Base-by-base conservation (phyloP, 2,797 vertebrate genomes). In the Loris lydekkerianus region DNA sequence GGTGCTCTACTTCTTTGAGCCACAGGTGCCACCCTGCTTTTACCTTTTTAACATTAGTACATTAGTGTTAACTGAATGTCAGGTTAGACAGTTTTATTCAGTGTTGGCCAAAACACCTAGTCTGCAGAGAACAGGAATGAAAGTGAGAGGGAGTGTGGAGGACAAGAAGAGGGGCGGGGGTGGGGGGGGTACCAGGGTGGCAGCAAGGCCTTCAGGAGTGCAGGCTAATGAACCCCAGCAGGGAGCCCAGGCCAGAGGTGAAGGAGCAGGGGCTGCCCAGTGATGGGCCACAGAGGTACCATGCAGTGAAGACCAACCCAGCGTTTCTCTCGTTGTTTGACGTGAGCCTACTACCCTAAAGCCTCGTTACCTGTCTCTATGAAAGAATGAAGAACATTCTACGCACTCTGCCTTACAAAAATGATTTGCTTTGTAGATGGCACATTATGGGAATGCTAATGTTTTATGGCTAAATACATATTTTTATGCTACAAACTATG, bases 241-340 rank as follows among this genome's bases (percentile, higher is more conserved):
- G 2, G 5, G n/a, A 67, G 29, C 0, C 0, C 2, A 27, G 9
- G 23, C 7, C 2, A n/a, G 73, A 63, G 17, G 18, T 4, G 10
- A 73, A 25, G 13, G 9, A 58, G 20, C 43, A 7, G 14, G 13
- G 10, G 4, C 11, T 13, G 0, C 10, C 53, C 14, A 37, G 20
- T 27, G 21, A 56, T 21, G 27, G 69, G 15, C 37, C 65, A 18
- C 31, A 27, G 53, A 53, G 83, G 75, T 10, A 61, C 29, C 20
- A 21, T 20, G 15, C 14, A 29, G 20, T 58, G 43, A 75, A 56
- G n/a, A 77, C 34, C 65, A 61, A 56, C 23, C 14, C 27, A 46
- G 13, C 3, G 0, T n/a, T 49, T 70, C 70, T 14, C 34, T 21
- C n/a, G n/a, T 0, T 7, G 4, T 63, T 60, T 77, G 46, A 23